Base-by-base conservation (phyloP, 2,113 vertebrate genomes). In the Forbesichthys papilliferus region DNA sequence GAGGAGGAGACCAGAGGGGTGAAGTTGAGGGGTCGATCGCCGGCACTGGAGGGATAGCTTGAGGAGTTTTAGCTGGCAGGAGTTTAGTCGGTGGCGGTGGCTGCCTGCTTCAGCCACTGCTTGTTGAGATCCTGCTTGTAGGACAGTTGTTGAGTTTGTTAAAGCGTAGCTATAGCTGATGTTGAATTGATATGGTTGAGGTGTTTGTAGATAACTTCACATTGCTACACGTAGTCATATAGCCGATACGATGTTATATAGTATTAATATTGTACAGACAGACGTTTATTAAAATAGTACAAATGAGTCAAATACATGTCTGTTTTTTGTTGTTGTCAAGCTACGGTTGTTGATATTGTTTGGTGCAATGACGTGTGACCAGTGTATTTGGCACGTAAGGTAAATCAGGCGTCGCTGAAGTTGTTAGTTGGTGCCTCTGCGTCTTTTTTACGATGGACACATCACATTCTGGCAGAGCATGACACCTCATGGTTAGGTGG, bases 401-500 rank as follows among this genome's bases (percentile, higher is more conserved):
- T 12, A 59, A 60, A 13, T 12, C 64, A 69, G 53, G 60, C 33
- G 48, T 83, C 60, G 51, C 47, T 62, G 42, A 63, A 67, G 20
- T 18, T 78, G 77, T 73, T 75, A 16, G 61, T 36, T 53, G 67
- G 72, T 53, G 69, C 64, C 48, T 72, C 55, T 74, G 9, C 69
- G 53, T 10, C 47, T 27, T 73, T 77, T 69, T 86, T 82, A 76
- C 10, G 48, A 73, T 36, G 54, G 66, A 49, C 10, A 0, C 63
- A n/a, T 60, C 55, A 55, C 51, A 18, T 33, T 5, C 11, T 3
- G 68, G 5, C 65, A 34, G 67, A 74, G 78, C 67, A 62, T 71
- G 69, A 82, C 82, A 69, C 85, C 18, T 84, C 79, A n/a, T n/a
- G 20, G 64, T 51, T 78, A 82, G 82, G 70, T 80, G 68, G 83